A percentile compares a stretch with the other conserved stretches of the same genome.
Conservation (phyloP, 2,888 invertebrate species). For the Thymelicus lineola region DNA sequence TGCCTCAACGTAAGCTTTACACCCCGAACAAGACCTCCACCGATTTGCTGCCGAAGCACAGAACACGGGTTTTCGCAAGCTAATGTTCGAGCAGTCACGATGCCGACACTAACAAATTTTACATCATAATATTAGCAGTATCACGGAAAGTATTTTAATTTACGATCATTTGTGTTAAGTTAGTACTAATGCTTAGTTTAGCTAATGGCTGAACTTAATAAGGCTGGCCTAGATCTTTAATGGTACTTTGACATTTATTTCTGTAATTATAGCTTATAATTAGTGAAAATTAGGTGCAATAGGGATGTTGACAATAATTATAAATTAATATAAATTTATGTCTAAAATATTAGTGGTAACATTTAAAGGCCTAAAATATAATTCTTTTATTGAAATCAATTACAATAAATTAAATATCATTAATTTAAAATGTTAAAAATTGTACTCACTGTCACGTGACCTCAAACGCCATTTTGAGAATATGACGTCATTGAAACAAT, state of each 20-base stretch:
- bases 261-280: conserved; percentile 14
- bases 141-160: conserved; percentile 33
- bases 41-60: conserved; percentile 19
- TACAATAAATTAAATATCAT: too few species aligned
- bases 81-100: conserved; percentile 32
- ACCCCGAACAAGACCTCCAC: conserved; percentile 11
- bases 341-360: too few species aligned
- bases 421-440: too few species aligned
- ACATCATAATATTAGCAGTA: conserved; percentile 22
- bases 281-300: not conserved
- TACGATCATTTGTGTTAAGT: conserved; percentile 32
- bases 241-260: conserved; percentile 1
- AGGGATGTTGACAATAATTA: too few species aligned
- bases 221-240: conserved; percentile 2
- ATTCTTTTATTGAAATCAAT: too few species aligned
- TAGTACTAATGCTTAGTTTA: conserved; percentile 21
- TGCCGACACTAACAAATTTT: conserved; percentile 28
- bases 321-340: too few species aligned
- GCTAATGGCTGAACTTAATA: conserved; percentile 21
- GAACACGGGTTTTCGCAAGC: conserved; percentile 26
- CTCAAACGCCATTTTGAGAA: too few species aligned
- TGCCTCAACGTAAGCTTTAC: not conserved
- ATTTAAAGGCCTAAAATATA: too few species aligned
- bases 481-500: too few species aligned
- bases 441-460: too few species aligned